phyloP scores from a whole-genome alignment of 2,888 invertebrate species.

The Dexiosoma caninum region DNA sequence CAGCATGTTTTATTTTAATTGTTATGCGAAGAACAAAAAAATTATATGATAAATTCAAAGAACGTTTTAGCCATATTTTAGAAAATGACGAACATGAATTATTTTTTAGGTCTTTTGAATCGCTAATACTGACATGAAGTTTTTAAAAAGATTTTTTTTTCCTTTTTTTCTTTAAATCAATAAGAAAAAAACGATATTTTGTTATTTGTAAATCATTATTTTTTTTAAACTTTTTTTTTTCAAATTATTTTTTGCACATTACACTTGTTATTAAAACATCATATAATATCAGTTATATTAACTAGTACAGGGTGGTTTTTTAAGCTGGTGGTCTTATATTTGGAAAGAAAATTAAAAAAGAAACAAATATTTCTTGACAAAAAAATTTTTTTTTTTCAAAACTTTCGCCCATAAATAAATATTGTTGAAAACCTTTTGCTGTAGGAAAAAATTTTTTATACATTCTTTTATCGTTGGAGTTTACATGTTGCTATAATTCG shows the following conservation, averaged over 20 bases:
- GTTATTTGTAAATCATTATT: slow-evolving; percentile 8
- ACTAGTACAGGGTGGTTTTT: background rate
- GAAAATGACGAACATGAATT: background rate
- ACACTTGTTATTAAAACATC: slow-evolving; percentile 44
- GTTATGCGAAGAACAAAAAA: slow-evolving; percentile 6
- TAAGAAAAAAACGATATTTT: background rate
- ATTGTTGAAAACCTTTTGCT: too few relatives aligned
- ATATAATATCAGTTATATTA: background rate
- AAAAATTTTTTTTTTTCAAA: too few relatives aligned
- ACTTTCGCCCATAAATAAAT: too few relatives aligned
- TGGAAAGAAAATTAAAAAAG: background rate
- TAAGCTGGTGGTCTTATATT: background rate
- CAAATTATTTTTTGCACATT: slow-evolving; percentile 54
- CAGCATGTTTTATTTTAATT: slow-evolving; percentile 52
- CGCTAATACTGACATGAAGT: background rate
- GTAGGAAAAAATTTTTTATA: too few relatives aligned
- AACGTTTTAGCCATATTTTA: background rate
- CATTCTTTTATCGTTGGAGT: too few relatives aligned
- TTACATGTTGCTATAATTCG: too few relatives aligned
- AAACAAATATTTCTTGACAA: too few relatives aligned
- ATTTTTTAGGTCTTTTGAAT: background rate
- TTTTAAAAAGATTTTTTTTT: background rate
- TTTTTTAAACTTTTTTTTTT: background rate
- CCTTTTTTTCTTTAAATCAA: background rate
- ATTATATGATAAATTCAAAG: background rate